A percentile compares a stretch with the other conserved stretches of the same genome.
phyloP scores from a whole-genome alignment of 1,140 invertebrate species.

The Drosophila insularis region DNA sequence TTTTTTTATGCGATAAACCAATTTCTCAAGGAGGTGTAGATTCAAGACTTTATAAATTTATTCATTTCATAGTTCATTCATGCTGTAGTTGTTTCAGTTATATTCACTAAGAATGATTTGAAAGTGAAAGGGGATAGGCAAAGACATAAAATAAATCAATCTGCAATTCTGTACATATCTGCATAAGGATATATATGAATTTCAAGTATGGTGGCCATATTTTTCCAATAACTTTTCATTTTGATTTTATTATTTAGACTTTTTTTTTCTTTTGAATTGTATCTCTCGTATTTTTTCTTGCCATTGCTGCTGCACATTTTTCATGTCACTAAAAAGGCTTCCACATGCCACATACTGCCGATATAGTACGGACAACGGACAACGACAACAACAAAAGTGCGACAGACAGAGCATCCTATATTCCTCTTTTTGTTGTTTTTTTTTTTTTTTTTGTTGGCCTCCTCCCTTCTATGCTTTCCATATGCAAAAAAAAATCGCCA shows the following conservation, averaged over 20 bases:
- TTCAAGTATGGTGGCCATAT: conserved; percentile 48
- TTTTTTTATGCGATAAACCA: no score
- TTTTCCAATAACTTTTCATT: conserved; percentile 75
- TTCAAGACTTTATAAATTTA: no score
- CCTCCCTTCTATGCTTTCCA: conserved; percentile 10
- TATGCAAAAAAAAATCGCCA: conserved; percentile 41
- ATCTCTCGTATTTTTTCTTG: not conserved
- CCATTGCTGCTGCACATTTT: conserved; percentile 63
- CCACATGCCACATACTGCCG: conserved; percentile 39
- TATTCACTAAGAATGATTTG: no score
- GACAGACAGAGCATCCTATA: conserved; percentile 26
- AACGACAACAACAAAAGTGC: not conserved
- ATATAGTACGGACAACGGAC: conserved; percentile 13
- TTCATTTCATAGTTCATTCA: no score
- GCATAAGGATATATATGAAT: not conserved
- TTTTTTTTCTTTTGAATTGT: conserved; percentile 1
- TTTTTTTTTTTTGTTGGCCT: not conserved
- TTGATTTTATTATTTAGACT: conserved; percentile 78
- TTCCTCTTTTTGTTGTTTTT: conserved; percentile 8
- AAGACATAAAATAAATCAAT: no score
- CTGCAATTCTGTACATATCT: no score
- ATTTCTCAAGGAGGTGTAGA: no score
- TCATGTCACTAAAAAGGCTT: conserved; percentile 76
- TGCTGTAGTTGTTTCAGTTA: no score
- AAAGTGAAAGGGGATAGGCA: no score